Evolutionary conservation across 2,888 invertebrate species (phyloP), one percentile per base, ranked within the genome.

Genomic region (Lasiommata megera): DNA sequence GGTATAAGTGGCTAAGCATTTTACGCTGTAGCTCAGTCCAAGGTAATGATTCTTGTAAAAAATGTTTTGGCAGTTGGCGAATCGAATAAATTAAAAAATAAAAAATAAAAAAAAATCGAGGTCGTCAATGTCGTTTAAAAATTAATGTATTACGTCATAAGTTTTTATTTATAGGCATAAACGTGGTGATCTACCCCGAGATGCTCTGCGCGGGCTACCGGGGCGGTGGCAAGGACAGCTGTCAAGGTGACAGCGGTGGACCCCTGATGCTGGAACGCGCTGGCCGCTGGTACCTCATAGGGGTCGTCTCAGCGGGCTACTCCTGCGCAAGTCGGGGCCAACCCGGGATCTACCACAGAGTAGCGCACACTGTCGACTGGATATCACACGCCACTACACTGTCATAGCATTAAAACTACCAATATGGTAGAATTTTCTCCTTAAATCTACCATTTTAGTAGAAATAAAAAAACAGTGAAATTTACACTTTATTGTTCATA

Each of bases 141-240:
- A n/a, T n/a, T n/a, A n/a, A n/a, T n/a, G n/a, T n/a, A n/a, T n/a
- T n/a, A n/a, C n/a, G n/a, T n/a, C 3, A 9, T 38, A 14, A 16
- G 38, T n/a, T 8, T n/a, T 18, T 41, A 17, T 37, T 73, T 79
- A 16, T 80, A 91, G 96, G 96, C 53, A 96, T 96, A 71, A 96
- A 96, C 77, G 96, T 96, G 38, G 95, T 97, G 12, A 98, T 98
- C 73, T 97, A 97, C 82, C 97, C 97, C 41, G 98, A 98, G 84
- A 98, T 98, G 98, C 94, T 98, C 82, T 98, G 98, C 78, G 97
- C 98, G 0, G 98, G 98, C 1, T 97, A 98, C 80, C 93, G 96
- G 52, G 95, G 94, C 23, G 97, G 97, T 0, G 97, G 97, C 29
- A 94, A 96, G 71, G 96, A 96, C 82, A 94, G 94, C 66, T 91